phyloP scores from a whole-genome alignment of 2,888 invertebrate genomes.

The Hydrotaea cyrtoneurina region DNA sequence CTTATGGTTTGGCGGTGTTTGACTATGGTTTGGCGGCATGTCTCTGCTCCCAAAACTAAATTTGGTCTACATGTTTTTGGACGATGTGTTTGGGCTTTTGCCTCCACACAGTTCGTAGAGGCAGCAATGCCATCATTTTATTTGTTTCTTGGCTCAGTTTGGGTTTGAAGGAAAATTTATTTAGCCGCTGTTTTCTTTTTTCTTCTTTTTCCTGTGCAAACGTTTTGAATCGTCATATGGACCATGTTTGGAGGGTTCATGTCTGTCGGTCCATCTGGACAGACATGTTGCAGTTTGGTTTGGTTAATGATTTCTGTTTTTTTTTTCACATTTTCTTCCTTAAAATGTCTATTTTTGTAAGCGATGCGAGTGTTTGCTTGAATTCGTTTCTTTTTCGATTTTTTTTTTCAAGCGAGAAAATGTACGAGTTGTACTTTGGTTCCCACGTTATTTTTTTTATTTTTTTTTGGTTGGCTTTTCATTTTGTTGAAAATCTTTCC shows the following conservation, averaged over 20 bases:
- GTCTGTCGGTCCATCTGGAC: conserved; percentile 41
- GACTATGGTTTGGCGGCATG: conserved; percentile 55
- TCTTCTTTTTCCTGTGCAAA: neutral
- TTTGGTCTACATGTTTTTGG: conserved; percentile 57
- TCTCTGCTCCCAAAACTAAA: conserved; percentile 41
- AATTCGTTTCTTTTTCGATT: conserved; percentile 37
- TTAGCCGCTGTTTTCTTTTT: conserved; percentile 34
- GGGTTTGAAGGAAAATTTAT: conserved; percentile 61
- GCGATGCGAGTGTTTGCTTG: conserved; percentile 26
- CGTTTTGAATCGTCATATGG: conserved; percentile 52
- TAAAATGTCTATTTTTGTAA: conserved; percentile 59
- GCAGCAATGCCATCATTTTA: conserved; percentile 62
- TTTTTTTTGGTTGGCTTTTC: conserved; percentile 35
- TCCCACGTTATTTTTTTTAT: conserved; percentile 67
- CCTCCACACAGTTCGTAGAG: neutral
- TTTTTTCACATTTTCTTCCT: conserved; percentile 57
- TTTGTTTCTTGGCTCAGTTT: conserved; percentile 33
- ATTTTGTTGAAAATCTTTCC: conserved; percentile 53
- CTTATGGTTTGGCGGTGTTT: conserved; percentile 64
- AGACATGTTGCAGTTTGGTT: conserved; percentile 12
- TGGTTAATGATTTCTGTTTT: conserved; percentile 36
- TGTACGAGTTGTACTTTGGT: conserved; percentile 53
- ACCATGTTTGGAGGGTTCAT: conserved; percentile 63
- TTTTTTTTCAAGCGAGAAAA: conserved; percentile 59
- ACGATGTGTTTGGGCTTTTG: conserved; percentile 17